A percentile compares a stretch with the other conserved stretches of the same genome.
These are phyloP conservation scores for Acleris emargana DNA, from an alignment of 2,888 invertebrate genomes.

Conservation along the genomic window DNA sequence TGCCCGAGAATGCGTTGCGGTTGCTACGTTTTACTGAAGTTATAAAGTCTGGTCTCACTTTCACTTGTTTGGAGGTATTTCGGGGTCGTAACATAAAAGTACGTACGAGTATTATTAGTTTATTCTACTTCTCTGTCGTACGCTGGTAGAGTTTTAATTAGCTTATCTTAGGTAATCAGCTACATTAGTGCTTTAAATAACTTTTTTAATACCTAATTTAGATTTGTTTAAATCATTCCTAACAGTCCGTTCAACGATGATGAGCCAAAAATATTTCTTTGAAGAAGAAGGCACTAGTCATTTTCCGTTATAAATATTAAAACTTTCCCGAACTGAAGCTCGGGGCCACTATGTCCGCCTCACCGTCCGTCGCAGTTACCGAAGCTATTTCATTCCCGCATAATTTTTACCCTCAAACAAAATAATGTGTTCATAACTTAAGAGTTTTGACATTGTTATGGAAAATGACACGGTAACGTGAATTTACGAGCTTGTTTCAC, in stretches of 20 bases:
- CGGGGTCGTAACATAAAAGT: constrained; percentile 32
- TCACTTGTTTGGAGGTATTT: constrained; percentile 45
- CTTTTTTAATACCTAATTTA: too few species aligned
- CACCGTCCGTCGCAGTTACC: constrained; percentile 17
- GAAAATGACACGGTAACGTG: constrained; percentile 64
- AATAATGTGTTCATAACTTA: constrained; percentile 58
- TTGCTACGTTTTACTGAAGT: constrained; percentile 62
- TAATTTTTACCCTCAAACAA: constrained; percentile 48
- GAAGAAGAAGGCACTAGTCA: neutral
- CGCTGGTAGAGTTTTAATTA: constrained; percentile 5
- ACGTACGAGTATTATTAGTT: constrained; percentile 23
- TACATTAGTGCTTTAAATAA: too few species aligned
- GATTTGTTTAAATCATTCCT: too few species aligned
- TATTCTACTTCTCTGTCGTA: constrained; percentile 20
- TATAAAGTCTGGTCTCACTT: constrained; percentile 60
- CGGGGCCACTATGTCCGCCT: constrained; percentile 20
- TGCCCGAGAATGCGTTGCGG: constrained; percentile 51
- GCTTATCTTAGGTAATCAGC: too few species aligned
- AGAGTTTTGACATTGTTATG: constrained; percentile 64
- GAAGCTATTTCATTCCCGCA: constrained; percentile 24
- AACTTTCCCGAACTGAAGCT: constrained; percentile 3
- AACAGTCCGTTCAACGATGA: too few species aligned
- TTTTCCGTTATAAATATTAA: constrained; percentile 7
- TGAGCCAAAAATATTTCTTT: too few species aligned
- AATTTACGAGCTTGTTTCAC: constrained; percentile 62